A percentile compares a stretch with the other conserved stretches of the same genome.
Conservation (phyloP, 1,140 invertebrate species). For the Drosophila kanapiae region DNA sequence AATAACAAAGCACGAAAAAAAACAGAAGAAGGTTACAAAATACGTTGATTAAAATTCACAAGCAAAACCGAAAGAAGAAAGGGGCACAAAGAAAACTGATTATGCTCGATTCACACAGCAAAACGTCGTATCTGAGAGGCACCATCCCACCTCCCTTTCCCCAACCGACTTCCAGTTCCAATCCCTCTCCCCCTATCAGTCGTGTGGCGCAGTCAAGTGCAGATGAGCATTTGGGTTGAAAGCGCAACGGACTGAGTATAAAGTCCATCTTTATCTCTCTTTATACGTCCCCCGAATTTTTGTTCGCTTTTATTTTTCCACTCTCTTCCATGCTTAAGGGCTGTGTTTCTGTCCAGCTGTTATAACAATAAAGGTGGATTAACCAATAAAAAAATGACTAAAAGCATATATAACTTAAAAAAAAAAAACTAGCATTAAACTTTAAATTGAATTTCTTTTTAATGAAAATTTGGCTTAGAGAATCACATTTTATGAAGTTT, state of each 20-base stretch:
- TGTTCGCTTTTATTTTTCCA: constrained; percentile 2
- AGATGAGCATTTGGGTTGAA: constrained; percentile 78
- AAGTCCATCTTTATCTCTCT: constrained; percentile 29
- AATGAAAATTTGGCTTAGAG: not conserved
- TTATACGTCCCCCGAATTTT: not conserved
- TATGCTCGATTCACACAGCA: constrained; percentile 36
- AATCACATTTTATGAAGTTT: too few relatives aligned
- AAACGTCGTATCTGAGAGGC: constrained; percentile 16
- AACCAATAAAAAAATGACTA: not conserved
- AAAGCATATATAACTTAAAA: not conserved
- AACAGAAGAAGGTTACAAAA: constrained; percentile 68
- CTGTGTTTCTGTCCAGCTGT: not conserved
- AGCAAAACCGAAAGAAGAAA: constrained; percentile 43
- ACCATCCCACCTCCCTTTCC: not conserved
- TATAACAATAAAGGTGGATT: not conserved
- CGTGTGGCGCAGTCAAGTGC: constrained; percentile 64
- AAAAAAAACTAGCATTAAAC: not conserved
- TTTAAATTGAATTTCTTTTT: not conserved
- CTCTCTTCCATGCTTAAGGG: too few relatives aligned
- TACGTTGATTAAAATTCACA: constrained; percentile 69
- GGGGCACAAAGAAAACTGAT: constrained; percentile 54
- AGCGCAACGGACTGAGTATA: constrained; percentile 45
- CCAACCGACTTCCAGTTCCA: not conserved
- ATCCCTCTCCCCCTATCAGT: not conserved
- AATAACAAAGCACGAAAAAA: constrained; percentile 41